Evolutionary conservation across 2,113 vertebrate genomes (phyloP).

Genomic region (Nycticryphes semicollaris): DNA sequence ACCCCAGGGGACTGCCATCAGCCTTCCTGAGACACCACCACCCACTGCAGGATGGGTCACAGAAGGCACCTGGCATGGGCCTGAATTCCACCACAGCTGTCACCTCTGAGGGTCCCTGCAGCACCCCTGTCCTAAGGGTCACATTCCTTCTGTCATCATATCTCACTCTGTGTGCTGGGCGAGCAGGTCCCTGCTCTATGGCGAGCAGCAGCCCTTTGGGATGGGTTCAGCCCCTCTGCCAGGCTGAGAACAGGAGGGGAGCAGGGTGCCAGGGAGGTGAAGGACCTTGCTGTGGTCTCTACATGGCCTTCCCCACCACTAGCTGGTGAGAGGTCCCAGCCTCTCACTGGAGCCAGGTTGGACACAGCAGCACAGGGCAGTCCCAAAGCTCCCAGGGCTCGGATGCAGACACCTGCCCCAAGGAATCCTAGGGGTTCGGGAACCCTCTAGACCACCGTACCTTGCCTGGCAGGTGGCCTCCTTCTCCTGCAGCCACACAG

Average conservation of each 20-base stretch:
- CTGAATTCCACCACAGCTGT: neutral
- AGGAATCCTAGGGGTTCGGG: fast-evolving
- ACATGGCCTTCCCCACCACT: neutral
- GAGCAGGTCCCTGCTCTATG: neutral
- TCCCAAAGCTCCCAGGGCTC: neutral
- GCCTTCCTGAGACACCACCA: neutral
- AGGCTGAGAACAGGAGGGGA: neutral
- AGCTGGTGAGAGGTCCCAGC: neutral
- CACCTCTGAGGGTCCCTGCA: neutral
- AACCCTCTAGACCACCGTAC: fast-evolving
- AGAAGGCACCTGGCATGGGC: neutral
- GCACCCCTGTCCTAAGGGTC: neutral
- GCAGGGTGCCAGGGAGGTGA: too few relatives aligned
- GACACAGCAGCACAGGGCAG: neutral
- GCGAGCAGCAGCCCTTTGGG: neutral
- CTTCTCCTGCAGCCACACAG: neutral
- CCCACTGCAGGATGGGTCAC: neutral
- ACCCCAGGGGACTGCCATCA: neutral
- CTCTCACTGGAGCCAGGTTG: neutral
- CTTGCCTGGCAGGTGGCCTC: neutral
- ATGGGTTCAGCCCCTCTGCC: neutral
- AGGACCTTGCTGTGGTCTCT: neutral
- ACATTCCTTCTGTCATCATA: fast-evolving
- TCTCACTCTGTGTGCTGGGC: fast-evolving
- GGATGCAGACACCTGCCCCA: fast-evolving